Base-by-base conservation (phyloP, 1,140 invertebrate species). In the Orchesella cincta region DNA sequence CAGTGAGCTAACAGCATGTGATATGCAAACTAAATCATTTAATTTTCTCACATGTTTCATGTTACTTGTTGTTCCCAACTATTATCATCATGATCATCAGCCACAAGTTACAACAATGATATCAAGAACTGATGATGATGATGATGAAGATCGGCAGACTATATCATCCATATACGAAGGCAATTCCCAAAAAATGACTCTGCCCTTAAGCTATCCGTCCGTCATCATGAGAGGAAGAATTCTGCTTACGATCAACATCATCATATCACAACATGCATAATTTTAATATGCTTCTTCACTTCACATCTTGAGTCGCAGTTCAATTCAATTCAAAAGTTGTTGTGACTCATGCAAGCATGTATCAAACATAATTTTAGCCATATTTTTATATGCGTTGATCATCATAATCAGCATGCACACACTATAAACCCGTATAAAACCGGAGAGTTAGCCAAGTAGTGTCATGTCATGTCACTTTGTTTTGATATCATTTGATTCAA, bases 141-240 rank as follows among this genome's bases (percentile, higher is more conserved):
- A 46, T 46, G 8, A 46, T 12, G 20, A 46, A 20, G 20, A 46
- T 46, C 39, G 39, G 39, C 20, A 46, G 39, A 20, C 39, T 46
- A 12, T 12, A 46, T 20, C 39, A 46, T 46, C 20, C 39, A 12
- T 46, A 8, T 46, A 46, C 20, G n/a, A n/a, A n/a, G n/a, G 20
- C 54, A 67, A 67, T 67, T 67, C 62, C 62, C 23, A 23, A 67
- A 67, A 67, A 67, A 67, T 67, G 62, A 67, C 62, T 67, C 62
- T 67, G 62, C 62, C 62, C 62, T 67, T 14, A 67, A 67, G 62
- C 62, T 29, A 67, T 67, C 62, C 62, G 31, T 67, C 62, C 62
- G 62, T 31, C 62, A 31, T 67, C 8, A n/a, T n/a, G n/a, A n/a
- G n/a, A n/a, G n/a, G n/a, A n/a, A n/a, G n/a, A n/a, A n/a, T n/a